These are phyloP conservation scores for Haplochromis vanheusdeni DNA, from an alignment of 2,113 vertebrate species.

Conservation along the genomic window DNA sequence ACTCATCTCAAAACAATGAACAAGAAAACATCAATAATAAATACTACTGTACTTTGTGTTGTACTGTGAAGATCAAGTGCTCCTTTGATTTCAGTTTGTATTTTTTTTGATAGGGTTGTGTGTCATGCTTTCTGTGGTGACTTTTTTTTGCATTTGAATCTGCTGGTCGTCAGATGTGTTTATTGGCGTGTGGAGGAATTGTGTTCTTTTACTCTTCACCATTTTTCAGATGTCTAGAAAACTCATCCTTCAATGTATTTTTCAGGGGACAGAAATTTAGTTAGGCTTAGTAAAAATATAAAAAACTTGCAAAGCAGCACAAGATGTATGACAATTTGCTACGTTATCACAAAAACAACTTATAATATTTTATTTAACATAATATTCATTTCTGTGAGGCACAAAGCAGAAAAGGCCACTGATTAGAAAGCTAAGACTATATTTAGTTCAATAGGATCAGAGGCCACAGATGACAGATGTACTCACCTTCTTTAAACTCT, in stretches of 20 bases:
- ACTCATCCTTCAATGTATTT: background rate
- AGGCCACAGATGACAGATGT: background rate
- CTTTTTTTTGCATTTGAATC: background rate
- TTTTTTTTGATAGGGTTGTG: background rate
- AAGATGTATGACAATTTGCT: background rate
- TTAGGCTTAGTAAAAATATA: background rate
- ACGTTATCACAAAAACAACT: background rate
- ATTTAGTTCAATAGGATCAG: background rate
- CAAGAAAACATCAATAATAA: background rate
- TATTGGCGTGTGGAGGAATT: background rate
- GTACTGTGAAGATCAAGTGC: background rate
- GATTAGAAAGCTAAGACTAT: background rate
- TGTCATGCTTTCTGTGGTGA: background rate
- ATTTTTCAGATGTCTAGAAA: background rate
- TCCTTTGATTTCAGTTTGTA: background rate
- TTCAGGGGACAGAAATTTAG: background rate
- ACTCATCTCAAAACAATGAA: background rate
- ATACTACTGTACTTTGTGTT: background rate
- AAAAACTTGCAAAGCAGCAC: background rate
- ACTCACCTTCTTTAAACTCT: constrained; percentile 10
- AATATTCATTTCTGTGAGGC: background rate
- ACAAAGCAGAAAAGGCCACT: background rate
- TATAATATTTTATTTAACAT: background rate
- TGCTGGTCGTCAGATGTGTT: background rate
- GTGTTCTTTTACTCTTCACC: background rate